These are phyloP conservation scores for Phortica okadai DNA, from an alignment of 2,888 invertebrate species.

Conservation along the genomic window DNA sequence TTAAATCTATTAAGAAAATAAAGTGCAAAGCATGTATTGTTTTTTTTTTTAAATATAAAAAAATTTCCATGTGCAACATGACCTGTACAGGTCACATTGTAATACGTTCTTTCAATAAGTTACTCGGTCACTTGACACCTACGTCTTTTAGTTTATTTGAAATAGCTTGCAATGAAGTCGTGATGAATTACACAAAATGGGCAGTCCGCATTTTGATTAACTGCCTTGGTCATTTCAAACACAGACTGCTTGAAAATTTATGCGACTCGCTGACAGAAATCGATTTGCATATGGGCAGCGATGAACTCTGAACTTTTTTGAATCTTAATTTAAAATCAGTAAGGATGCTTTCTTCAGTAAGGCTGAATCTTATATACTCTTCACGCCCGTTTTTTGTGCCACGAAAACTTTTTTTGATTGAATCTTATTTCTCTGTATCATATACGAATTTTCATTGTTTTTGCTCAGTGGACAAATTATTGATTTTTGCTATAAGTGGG, in stretches of 20 bases:
- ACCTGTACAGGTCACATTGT: background rate
- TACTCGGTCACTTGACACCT: background rate
- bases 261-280: background rate
- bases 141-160: constrained; percentile 1
- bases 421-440: no score
- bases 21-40: background rate
- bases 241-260: constrained; percentile 17
- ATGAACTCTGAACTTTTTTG: background rate
- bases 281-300: background rate
- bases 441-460: no score
- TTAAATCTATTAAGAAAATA: background rate
- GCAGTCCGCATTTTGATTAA: constrained; percentile 10
- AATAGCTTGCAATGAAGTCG: background rate
- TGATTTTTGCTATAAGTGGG: no score
- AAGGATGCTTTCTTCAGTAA: no score
- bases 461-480: no score
- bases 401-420: no score
- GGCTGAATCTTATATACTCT: no score
- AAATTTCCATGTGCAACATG: background rate
- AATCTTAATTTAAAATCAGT: background rate
- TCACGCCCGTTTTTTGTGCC: no score
- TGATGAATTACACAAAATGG: background rate
- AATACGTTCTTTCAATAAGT: background rate
- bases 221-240: constrained; percentile 5
- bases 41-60: background rate